phyloP scores from a whole-genome alignment of 2,888 invertebrate species.

The Nomada ferruginata region DNA sequence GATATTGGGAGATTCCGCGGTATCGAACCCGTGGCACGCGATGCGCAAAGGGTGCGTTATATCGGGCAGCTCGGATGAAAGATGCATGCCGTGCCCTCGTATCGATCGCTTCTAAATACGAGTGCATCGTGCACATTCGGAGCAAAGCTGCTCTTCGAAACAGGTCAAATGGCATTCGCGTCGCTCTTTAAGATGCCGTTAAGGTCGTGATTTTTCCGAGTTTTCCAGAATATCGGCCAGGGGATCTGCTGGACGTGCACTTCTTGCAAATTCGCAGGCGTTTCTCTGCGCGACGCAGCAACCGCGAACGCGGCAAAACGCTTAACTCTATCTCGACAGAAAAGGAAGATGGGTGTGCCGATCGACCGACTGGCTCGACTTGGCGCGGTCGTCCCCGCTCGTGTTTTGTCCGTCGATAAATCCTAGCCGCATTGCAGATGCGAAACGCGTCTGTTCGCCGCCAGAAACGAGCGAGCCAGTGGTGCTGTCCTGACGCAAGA shows the following conservation, averaged over 20 bases:
- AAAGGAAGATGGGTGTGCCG: slow-evolving; percentile 18
- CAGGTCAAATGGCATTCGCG: background rate
- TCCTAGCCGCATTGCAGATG: slow-evolving; percentile 59
- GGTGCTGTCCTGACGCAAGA: background rate
- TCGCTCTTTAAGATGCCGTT: background rate
- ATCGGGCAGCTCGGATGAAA: slow-evolving; percentile 16
- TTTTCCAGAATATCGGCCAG: too few relatives aligned
- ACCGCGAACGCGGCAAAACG: slow-evolving; percentile 28
- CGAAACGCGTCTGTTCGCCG: slow-evolving; percentile 6
- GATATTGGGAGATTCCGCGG: slow-evolving; percentile 35
- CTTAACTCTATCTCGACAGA: slow-evolving; percentile 14
- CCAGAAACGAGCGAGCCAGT: background rate
- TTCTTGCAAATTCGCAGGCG: background rate
- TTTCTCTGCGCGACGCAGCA: background rate
- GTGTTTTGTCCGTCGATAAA: slow-evolving; percentile 52
- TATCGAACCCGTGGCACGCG: too few relatives aligned
- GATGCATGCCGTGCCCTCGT: slow-evolving; percentile 2
- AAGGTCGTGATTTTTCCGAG: too few relatives aligned
- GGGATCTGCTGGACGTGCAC: too few relatives aligned
- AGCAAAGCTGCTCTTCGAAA: background rate
- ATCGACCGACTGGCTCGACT: slow-evolving; percentile 35
- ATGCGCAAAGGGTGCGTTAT: background rate
- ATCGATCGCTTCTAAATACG: slow-evolving; percentile 7
- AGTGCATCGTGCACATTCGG: background rate
- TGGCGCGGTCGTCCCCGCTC: slow-evolving; percentile 34